Evolutionary conservation across 2,888 invertebrate genomes (phyloP), one percentile per base, ranked within the genome.

Genomic region (Galerucella pusilla): DNA sequence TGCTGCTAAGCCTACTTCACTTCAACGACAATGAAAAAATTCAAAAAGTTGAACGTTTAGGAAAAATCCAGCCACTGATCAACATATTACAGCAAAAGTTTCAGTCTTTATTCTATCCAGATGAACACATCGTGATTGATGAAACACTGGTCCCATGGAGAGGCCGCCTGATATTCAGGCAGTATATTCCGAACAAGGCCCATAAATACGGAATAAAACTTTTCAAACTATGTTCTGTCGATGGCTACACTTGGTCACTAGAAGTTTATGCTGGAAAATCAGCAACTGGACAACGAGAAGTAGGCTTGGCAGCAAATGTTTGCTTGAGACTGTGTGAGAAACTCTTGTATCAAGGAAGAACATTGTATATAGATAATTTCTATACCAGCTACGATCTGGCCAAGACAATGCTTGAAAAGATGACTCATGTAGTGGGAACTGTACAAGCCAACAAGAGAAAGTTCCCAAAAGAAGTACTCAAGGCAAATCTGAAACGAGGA

Each of bases 341-440:
- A 12, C 67, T n/a, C n/a, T n/a, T 73, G 61, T 70, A 79, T 28
- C 77, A 78, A 52, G 16, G 25, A 6, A 16, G 78, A 5, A n/a
- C 52, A 12, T 2, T 52, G 52, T 52, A 14, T 14, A n/a, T 14
- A 12, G 52, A 52, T 52, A 79, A 59, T 76, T 81, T 83, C 71
- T 80, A 82, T 64, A 82, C 80, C 5, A 81, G 78, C 60, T 80
- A 80, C 64, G 73, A 75, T 25, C 49, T 80, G 67, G 80, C 78
- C 1, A 71, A 61, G 54, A 46, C 70, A 65, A 25, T 81, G 72
- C 69, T 82, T 69, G 78, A 83, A 75, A 80, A 81, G 63, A 74
- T 84, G 59, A 86, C 85, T 10, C 80, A 82, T 80, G 46, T 83
- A 73, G 81, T 84, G 49, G 82, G 81, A 74, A 83, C 83, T 52